Percentiles rank a stretch among this genome's conserved stretches.
phyloP scores from a whole-genome alignment of 1,140 invertebrate species.

The Drosophila sulfurigaster region DNA sequence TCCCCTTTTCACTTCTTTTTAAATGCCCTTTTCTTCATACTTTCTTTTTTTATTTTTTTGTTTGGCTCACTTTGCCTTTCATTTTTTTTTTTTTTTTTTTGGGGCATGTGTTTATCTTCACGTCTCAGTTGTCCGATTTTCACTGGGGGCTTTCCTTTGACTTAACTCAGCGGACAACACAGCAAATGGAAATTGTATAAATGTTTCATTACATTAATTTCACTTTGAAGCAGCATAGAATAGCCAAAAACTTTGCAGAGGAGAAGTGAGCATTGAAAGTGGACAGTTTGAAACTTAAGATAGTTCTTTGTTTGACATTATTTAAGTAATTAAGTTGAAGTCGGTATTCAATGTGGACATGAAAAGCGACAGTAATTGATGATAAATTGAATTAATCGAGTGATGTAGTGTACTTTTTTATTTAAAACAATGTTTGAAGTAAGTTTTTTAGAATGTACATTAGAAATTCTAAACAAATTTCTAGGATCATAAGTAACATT shows the following conservation, averaged over 20 bases:
- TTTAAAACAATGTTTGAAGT: too few relatives aligned
- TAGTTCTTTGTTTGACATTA: slow-evolving; percentile 16
- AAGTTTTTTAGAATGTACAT: too few relatives aligned
- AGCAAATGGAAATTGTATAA: slow-evolving; percentile 60
- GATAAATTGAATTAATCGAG: background rate
- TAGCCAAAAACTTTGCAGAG: background rate
- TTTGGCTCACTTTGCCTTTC: slow-evolving; percentile 21
- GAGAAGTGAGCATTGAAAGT: slow-evolving; percentile 22
- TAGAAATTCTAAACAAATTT: too few relatives aligned
- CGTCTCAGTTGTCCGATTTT: slow-evolving; percentile 54
- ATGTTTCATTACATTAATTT: slow-evolving; percentile 75
- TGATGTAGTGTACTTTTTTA: too few relatives aligned
- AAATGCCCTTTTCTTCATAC: slow-evolving; percentile 1
- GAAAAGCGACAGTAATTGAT: background rate
- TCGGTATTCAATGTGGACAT: background rate
- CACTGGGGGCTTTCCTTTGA: slow-evolving; percentile 21
- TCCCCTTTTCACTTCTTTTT: background rate
- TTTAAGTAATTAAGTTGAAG: slow-evolving; percentile 33
- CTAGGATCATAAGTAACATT: too few relatives aligned
- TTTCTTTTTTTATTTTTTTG: slow-evolving; percentile 4
- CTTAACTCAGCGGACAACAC: slow-evolving; percentile 21
- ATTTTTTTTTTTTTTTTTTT: slow-evolving; percentile 26
- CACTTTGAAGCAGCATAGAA: slow-evolving; percentile 51
- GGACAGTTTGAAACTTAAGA: slow-evolving; percentile 1
- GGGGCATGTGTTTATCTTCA: slow-evolving; percentile 56